Conservation (phyloP, 2,797 vertebrate species). For the Gymnothorax reevesii region DNA sequence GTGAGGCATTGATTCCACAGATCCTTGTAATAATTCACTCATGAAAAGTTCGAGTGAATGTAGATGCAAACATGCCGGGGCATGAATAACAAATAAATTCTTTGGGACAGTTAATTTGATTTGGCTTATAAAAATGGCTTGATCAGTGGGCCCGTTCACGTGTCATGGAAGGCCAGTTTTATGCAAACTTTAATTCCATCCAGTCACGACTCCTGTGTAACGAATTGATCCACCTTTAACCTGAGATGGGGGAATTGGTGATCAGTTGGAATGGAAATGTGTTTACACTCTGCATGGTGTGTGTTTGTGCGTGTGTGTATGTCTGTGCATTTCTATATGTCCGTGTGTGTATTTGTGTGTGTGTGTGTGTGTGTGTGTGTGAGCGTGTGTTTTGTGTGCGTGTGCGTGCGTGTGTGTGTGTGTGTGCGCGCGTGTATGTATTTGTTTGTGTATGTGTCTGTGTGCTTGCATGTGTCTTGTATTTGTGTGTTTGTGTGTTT, state of each 20-base stretch:
- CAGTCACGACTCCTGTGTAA: too few species aligned
- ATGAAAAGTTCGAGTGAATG: background rate
- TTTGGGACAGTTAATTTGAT: background rate
- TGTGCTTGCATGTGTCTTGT: too few species aligned
- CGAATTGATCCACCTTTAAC: too few species aligned
- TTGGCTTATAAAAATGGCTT: background rate
- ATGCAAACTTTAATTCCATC: too few species aligned
- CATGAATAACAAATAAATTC: background rate
- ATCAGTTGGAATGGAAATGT: too few species aligned
- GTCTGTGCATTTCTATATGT: too few species aligned
- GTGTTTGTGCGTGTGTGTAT: background rate
- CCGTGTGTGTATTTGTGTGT: conserved; percentile 21
- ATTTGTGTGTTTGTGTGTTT: conserved; percentile 28
- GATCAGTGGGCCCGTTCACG: conserved; percentile 40
- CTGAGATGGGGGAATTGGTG: too few species aligned
- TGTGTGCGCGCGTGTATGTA: background rate
- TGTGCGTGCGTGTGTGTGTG: conserved; percentile 33
- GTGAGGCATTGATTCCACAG: background rate
- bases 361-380: conserved; percentile 41
- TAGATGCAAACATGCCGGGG: background rate
- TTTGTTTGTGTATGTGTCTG: conserved; percentile 23
- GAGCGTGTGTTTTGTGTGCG: conserved; percentile 34
- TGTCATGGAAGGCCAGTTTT: background rate
- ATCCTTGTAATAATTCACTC: background rate
- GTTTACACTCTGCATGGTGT: background rate